Evolutionary conservation across 2,797 vertebrate species (phyloP), one percentile per base, ranked within the genome.

Genomic region (Takifugu ocellatus): DNA sequence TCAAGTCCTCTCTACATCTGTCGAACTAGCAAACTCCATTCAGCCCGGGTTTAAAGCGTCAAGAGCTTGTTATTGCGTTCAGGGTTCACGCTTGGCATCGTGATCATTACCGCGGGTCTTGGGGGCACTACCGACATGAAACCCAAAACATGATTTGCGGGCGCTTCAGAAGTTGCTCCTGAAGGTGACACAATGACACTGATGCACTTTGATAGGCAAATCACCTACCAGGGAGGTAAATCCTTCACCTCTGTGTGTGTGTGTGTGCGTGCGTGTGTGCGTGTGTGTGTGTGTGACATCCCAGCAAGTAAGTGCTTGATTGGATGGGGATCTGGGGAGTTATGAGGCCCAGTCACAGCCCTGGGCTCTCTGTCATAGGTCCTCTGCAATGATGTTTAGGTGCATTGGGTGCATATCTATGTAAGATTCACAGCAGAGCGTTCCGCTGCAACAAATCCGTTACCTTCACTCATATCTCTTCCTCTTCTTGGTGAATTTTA

Each of bases 71-170:
- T 81, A 82, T 78, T 85, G 70, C 75, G 77, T 33, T 67, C 82
- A 76, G 77, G 75, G 68, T 69, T 63, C 61, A 66, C 66, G 69
- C 77, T 82, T 80, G 75, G 62, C 67, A 70, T 75, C 70, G 29
- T 58, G 65, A 88, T 88, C 87, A 87, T 87, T 86, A 87, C 63
- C 60, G 61, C 43, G 74, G 77, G 79, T 81, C 69, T 84, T 33
- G 25, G 83, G 21, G 79, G 77, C 83, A 82, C 68, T 59, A 56
- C 77, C 82, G 74, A 85, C 83, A 75, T 54, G 68, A 82, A 81
- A 79, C 78, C 72, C 74, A 78, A 83, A 69, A 66, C 74, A 70
- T 80, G 69, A 81, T 85, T 78, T 70, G 61, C 79, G 79, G 73
- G 74, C 74, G 77, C 81, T 80, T 84, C 78, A 72, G 65, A 81